Evolutionary conservation across 2,888 invertebrate genomes (phyloP).

Genomic region (Colletes collaris): DNA sequence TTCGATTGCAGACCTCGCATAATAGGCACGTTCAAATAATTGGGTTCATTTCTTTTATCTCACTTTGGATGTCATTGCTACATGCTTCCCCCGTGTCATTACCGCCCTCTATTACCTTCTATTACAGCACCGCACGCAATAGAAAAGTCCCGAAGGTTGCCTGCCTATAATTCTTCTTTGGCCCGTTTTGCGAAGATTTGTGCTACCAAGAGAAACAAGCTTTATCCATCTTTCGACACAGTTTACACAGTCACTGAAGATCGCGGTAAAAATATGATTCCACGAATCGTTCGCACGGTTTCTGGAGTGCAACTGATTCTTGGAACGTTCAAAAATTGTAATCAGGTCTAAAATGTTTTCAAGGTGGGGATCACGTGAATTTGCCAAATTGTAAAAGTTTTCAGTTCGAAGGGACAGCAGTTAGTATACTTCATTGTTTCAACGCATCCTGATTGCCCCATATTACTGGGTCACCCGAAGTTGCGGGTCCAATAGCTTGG

Average conservation of each 20-base stretch:
- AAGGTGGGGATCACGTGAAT: slow-evolving; percentile 3
- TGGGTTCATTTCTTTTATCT: too few relatives aligned
- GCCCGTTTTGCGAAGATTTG: slow-evolving; percentile 3
- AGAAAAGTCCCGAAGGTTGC: background rate
- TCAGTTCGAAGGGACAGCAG: background rate
- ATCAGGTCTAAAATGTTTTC: background rate
- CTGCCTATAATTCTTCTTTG: background rate
- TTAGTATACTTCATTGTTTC: slow-evolving; percentile 1
- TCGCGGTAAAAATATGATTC: slow-evolving; percentile 3
- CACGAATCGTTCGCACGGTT: slow-evolving; percentile 3
- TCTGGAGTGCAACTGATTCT: slow-evolving; percentile 2
- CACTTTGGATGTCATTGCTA: too few relatives aligned
- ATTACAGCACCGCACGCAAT: background rate
- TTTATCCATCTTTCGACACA: slow-evolving; percentile 1
- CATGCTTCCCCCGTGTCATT: too few relatives aligned
- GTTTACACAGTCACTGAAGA: background rate
- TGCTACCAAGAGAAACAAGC: slow-evolving; percentile 3
- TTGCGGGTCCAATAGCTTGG: too few relatives aligned
- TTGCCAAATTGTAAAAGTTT: slow-evolving; percentile 6
- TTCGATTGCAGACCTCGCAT: too few relatives aligned
- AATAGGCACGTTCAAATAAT: too few relatives aligned
- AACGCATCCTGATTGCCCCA: slow-evolving; percentile 1
- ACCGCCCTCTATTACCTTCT: background rate
- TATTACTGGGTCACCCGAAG: slow-evolving; percentile 2
- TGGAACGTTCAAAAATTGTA: background rate